A percentile compares a stretch with the other conserved stretches of the same genome.
Evolutionary conservation across 2,797 vertebrate genomes (phyloP).

Genomic region (Macrochelys suwanniensis): DNA sequence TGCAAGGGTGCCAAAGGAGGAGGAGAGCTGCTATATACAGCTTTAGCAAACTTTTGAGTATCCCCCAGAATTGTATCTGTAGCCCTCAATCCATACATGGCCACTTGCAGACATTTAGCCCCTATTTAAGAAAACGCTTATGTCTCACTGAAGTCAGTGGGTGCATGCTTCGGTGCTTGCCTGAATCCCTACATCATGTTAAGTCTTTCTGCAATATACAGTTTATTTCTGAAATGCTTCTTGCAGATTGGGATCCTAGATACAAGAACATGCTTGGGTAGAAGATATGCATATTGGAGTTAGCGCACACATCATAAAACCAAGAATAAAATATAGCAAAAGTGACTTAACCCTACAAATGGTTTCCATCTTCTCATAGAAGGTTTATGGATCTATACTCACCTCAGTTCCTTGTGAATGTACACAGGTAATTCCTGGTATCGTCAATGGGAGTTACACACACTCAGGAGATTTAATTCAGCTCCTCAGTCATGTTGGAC

Average conservation of each 20-base stretch:
- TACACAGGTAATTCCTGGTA: background rate
- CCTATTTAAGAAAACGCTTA: background rate
- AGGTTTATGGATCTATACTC: background rate
- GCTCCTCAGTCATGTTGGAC: background rate
- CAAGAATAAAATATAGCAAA: background rate
- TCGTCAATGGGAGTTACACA: background rate
- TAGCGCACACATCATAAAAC: too few relatives aligned
- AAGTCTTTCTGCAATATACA: background rate
- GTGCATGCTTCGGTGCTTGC: background rate
- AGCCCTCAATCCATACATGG: background rate
- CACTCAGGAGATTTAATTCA: background rate
- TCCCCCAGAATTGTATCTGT: background rate
- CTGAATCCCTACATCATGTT: background rate
- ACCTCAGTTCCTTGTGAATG: background rate
- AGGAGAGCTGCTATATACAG: background rate
- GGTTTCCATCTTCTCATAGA: background rate
- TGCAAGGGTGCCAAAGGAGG: background rate
- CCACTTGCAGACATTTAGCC: background rate
- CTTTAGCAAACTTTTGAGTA: background rate
- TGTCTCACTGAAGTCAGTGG: background rate
- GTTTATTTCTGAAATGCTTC: slow-evolving; percentile 9
- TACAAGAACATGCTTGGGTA: background rate
- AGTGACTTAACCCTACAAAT: background rate
- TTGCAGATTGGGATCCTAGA: background rate
- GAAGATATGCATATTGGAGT: background rate